Evolutionary conservation across 1,140 invertebrate species (phyloP).

Genomic region (Nasonia vitripennis): DNA sequence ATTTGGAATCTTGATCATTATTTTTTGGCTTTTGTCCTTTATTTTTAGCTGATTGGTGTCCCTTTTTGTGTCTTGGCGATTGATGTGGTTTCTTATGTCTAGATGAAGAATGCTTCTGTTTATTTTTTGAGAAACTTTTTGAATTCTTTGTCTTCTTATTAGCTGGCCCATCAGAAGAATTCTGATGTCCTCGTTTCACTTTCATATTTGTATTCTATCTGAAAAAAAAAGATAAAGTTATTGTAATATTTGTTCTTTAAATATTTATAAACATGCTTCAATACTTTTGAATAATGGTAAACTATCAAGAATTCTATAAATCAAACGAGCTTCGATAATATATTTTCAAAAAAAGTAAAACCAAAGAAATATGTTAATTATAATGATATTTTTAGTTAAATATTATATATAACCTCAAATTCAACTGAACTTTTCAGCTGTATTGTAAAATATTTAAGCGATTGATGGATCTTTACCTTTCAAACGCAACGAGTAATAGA

Average conservation of each 20-base stretch:
- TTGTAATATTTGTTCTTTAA: not conserved
- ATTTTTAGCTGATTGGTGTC: not conserved
- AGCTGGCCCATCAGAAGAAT: not conserved
- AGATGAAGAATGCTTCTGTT: not conserved
- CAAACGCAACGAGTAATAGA: not conserved
- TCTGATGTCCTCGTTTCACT: constrained; percentile 9
- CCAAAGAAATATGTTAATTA: too few species aligned
- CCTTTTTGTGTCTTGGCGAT: not conserved
- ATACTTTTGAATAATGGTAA: too few species aligned
- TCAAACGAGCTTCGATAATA: too few species aligned
- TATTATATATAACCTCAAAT: not conserved
- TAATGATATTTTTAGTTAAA: not conserved
- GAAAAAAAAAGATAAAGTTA: not conserved
- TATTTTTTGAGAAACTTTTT: constrained; percentile 3
- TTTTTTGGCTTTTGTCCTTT: constrained; percentile 34
- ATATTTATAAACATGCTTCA: too few species aligned
- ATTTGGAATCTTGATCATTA: constrained; percentile 42
- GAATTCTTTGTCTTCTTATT: constrained; percentile 39
- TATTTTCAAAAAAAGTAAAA: too few species aligned
- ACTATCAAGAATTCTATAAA: too few species aligned
- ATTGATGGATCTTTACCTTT: too few species aligned
- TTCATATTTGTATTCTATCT: constrained; percentile 29
- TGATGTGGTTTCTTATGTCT: not conserved
- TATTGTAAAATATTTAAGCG: not conserved
- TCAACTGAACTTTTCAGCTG: not conserved